Percentiles rank a stretch among this genome's conserved stretches.
Evolutionary conservation across 1,140 invertebrate genomes (phyloP).

Genomic region (Brachionus asplanchnoidis): DNA sequence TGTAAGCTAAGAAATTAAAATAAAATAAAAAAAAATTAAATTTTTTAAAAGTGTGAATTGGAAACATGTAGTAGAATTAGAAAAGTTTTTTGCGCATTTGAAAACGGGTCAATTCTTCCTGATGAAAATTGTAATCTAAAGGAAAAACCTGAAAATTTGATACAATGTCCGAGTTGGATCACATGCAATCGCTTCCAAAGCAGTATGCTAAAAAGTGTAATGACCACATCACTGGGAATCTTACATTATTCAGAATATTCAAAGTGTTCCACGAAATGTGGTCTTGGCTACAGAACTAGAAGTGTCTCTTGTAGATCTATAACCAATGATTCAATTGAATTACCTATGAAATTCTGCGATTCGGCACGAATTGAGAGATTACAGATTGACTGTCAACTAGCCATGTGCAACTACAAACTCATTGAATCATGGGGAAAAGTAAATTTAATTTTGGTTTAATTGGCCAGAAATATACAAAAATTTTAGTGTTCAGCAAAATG

Average conservation of each 20-base stretch:
- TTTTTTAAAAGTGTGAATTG: slow-evolving; percentile 4
- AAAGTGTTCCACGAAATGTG: slow-evolving; percentile 35
- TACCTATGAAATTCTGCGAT: slow-evolving; percentile 4
- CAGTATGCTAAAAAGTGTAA: background rate
- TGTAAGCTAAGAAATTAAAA: background rate
- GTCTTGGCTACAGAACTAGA: background rate
- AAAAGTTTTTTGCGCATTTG: background rate
- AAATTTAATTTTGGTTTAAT: background rate
- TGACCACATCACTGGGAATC: background rate
- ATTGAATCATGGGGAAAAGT: slow-evolving; percentile 18
- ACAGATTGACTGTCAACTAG: background rate
- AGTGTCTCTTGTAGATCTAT: background rate
- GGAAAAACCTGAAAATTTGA: slow-evolving; percentile 10
- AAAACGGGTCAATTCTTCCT: background rate
- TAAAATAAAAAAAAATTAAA: background rate
- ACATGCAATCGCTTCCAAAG: background rate
- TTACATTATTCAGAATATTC: slow-evolving; percentile 5
- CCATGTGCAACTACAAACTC: background rate
- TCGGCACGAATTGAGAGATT: background rate
- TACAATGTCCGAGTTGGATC: slow-evolving; percentile 1
- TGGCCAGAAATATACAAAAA: background rate
- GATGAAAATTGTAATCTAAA: background rate
- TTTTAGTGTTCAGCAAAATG: slow-evolving; percentile 12
- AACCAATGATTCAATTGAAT: background rate
- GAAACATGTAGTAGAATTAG: slow-evolving; percentile 11